phyloP scores from a whole-genome alignment of 2,113 vertebrate species.

The Origma solitaria region DNA sequence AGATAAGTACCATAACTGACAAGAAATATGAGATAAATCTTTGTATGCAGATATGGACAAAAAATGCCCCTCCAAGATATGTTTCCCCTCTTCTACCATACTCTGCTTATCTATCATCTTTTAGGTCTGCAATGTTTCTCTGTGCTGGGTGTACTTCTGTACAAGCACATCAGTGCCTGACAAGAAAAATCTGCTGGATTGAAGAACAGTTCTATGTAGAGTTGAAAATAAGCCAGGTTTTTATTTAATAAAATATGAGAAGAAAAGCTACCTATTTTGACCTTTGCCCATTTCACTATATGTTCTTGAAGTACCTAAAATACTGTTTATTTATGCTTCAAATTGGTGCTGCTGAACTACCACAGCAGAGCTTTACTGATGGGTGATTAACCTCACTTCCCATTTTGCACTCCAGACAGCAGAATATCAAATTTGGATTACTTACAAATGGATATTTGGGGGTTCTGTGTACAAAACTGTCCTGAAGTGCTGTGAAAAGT shows the following conservation, averaged over 20 bases:
- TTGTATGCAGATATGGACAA: not conserved
- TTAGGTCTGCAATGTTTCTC: not conserved
- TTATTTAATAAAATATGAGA: not conserved
- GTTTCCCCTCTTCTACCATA: not conserved
- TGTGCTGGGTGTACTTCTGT: not conserved
- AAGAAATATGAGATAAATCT: not conserved
- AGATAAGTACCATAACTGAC: not conserved
- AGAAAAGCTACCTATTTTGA: not conserved
- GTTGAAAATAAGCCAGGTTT: not conserved
- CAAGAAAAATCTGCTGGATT: not conserved
- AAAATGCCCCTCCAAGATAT: not conserved
- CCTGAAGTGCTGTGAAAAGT: not conserved
- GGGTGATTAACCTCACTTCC: not conserved
- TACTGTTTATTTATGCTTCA: fast-evolving
- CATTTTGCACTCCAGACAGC: not conserved
- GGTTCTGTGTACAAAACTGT: not conserved
- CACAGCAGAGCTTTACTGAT: not conserved
- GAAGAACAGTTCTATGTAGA: not conserved
- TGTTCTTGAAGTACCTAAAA: not conserved
- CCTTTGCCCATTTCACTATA: not conserved
- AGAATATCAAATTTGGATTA: not conserved
- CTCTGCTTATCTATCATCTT: not conserved
- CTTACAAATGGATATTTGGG: not conserved
- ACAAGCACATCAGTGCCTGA: not conserved
- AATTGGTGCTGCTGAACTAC: not conserved